phyloP scores from a whole-genome alignment of 2,113 vertebrate species.

The Dicentrarchus labrax region DNA sequence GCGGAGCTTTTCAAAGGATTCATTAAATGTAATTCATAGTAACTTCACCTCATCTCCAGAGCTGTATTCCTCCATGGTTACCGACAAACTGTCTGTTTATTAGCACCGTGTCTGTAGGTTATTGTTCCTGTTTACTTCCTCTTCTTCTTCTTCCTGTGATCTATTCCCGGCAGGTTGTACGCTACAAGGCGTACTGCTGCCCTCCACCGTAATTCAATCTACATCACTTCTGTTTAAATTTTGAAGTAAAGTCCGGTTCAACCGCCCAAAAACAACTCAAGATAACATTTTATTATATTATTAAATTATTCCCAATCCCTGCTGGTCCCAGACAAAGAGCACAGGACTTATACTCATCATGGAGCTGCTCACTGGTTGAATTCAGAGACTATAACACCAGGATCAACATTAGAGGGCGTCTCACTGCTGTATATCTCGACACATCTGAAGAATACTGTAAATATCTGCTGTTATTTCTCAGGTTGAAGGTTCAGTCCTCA shows the following conservation, averaged over 20 bases:
- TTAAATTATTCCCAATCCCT: not conserved
- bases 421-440: not conserved
- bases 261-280: no score
- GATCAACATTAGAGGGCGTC: not conserved
- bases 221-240: no score
- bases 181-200: no score
- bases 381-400: not conserved
- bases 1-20: rapidly evolving
- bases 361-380: conserved; percentile 31
- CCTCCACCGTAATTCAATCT: no score
- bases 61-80: conserved; percentile 83
- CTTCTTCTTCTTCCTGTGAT: no score
- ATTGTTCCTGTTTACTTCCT: not conserved
- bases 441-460: not conserved
- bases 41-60: conserved; percentile 80
- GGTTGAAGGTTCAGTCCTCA: no score
- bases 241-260: no score
- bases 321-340: conserved; percentile 13
- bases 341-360: not conserved
- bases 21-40: not conserved
- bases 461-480: not conserved
- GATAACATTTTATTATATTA: no score
- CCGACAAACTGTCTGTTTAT: not conserved
- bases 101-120: no score
- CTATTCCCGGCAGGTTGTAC: no score